Evolutionary conservation across 2,797 vertebrate genomes (phyloP).

Genomic region (Parambassis ranga): DNA sequence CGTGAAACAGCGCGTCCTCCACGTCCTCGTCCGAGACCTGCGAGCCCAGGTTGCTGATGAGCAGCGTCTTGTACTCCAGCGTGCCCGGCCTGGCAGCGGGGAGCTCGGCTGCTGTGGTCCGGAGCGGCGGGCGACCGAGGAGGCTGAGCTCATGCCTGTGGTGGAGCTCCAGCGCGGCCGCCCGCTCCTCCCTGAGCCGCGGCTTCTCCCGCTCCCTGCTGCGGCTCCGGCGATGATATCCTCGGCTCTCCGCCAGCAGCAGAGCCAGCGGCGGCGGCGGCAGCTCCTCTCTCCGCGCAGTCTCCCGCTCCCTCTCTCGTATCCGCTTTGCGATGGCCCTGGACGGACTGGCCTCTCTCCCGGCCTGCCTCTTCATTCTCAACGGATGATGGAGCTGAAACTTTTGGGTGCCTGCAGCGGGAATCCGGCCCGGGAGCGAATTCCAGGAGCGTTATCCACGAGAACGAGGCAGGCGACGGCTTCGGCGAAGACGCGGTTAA

Average conservation of each 20-base stretch:
- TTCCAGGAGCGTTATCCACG: conserved; percentile 26
- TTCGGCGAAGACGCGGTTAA: background rate
- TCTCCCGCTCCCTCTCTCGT: conserved; percentile 80
- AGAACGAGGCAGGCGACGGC: conserved; percentile 3
- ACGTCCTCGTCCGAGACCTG: conserved; percentile 93
- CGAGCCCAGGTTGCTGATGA: conserved; percentile 93
- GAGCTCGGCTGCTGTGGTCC: conserved; percentile 56
- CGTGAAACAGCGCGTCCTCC: conserved; percentile 94
- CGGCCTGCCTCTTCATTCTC: conserved; percentile 93
- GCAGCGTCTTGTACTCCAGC: conserved; percentile 93
- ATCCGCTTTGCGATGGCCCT: conserved; percentile 83
- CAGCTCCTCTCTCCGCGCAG: conserved; percentile 74
- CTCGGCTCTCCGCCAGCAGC: conserved; percentile 77
- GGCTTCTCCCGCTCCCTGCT: conserved; percentile 83
- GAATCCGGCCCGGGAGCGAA: conserved; percentile 41
- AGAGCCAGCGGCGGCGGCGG: conserved; percentile 72
- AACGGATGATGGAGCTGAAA: conserved; percentile 71
- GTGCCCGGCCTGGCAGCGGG: conserved; percentile 68
- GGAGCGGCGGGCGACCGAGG: conserved; percentile 75
- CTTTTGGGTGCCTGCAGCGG: conserved; percentile 63
- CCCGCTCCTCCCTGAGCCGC: conserved; percentile 72
- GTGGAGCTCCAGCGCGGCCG: conserved; percentile 71
- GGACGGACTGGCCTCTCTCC: conserved; percentile 87
- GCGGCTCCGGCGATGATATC: conserved; percentile 79
- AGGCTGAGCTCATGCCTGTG: conserved; percentile 80